Evolutionary conservation across 1,140 invertebrate species (phyloP).

Genomic region (Meloidogyne hapla): DNA sequence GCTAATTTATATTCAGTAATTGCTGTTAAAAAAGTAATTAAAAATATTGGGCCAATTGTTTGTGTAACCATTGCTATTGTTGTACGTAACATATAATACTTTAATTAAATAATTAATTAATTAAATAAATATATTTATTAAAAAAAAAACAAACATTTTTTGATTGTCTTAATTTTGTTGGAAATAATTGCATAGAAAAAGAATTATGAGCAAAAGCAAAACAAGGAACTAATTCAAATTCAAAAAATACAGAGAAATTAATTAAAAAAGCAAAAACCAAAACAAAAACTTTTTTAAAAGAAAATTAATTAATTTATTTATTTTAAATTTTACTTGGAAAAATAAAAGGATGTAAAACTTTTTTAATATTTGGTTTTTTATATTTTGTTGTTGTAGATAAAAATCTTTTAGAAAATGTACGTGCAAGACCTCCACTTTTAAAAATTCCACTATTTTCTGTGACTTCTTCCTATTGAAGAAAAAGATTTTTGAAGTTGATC

Average conservation of each 20-base stretch:
- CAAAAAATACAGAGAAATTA: conserved; percentile 53
- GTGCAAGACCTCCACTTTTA: conserved; percentile 16
- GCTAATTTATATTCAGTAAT: conserved; percentile 54
- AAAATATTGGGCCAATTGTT: conserved; percentile 39
- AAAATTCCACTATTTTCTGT: conserved; percentile 25
- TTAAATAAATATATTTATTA: not conserved
- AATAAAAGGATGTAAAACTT: conserved; percentile 35
- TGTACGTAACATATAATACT: conserved; percentile 47
- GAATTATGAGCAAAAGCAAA: conserved; percentile 33
- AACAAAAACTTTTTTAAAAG: conserved; percentile 40
- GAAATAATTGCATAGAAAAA: conserved; percentile 38
- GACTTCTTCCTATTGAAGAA: conserved; percentile 28
- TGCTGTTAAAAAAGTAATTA: conserved; percentile 38
- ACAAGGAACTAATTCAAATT: conserved; percentile 46
- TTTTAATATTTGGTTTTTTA: conserved; percentile 27
- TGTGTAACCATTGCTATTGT: conserved; percentile 46
- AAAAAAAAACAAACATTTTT: conserved; percentile 32
- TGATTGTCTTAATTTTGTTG: conserved; percentile 35
- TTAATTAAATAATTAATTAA: not conserved
- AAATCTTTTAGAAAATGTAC: conserved; percentile 20
- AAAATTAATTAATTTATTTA: not conserved
- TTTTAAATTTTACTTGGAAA: conserved; percentile 32
- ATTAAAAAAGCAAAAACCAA: conserved; percentile 39
- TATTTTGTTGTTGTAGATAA: not conserved
- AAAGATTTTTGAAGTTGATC: conserved; percentile 29